Conservation (phyloP, 2,888 invertebrate species). For the Leptogaster cylindrica region DNA sequence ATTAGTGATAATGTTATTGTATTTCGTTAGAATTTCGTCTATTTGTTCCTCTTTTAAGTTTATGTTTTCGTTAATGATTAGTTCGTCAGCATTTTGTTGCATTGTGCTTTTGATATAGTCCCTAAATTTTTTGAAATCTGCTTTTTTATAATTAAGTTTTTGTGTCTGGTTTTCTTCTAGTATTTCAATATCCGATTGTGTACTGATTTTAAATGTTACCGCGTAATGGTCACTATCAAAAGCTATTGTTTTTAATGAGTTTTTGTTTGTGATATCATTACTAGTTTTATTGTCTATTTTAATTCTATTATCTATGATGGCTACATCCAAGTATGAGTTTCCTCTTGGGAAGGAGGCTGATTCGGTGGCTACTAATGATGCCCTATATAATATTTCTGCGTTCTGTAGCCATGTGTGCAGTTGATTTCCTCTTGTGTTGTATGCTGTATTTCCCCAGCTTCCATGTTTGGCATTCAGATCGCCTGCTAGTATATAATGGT, state of each 20-base stretch:
- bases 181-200: neutral
- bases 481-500: slow-evolving; percentile 31
- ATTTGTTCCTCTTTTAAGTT: neutral
- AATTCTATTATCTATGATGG: neutral
- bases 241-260: neutral
- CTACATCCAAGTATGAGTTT: slow-evolving; percentile 18
- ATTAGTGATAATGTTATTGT: neutral
- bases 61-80: neutral
- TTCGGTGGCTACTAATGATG: neutral
- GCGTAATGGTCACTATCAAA: slow-evolving; percentile 15
- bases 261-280: neutral
- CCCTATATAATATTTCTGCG: neutral
- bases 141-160: slow-evolving; percentile 1
- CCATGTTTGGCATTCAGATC: slow-evolving; percentile 36
- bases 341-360: neutral
- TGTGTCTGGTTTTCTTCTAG: neutral
- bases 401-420: slow-evolving; percentile 22
- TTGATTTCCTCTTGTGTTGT: slow-evolving; percentile 21
- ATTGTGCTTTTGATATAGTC: neutral
- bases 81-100: neutral
- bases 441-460: slow-evolving; percentile 13
- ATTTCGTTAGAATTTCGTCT: neutral
- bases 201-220: neutral
- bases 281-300: neutral
- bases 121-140: slow-evolving; percentile 6